Base-by-base conservation (phyloP, 1,140 invertebrate genomes). In the Rhyzopertha dominica region DNA sequence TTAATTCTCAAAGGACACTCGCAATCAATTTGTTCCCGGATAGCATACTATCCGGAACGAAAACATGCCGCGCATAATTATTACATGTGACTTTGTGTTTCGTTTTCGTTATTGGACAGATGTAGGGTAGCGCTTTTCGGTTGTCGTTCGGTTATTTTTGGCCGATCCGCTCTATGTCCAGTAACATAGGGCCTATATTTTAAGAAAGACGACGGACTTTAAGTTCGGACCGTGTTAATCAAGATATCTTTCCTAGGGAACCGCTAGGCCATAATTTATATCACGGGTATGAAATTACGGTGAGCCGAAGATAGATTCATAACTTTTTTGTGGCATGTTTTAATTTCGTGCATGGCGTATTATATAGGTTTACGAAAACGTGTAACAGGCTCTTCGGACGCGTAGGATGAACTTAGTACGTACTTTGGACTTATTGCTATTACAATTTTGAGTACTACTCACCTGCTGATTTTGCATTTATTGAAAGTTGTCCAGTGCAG, bases 21-120 rank as follows among this genome's bases (percentile, higher is more conserved):
- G 38, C 37, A 51, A 52, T 52, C 50, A 52, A 48, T 52, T 52
- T 52, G 45, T 52, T 45, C 34, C 26, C 23, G 42, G 22, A 39
- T 35, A n/a, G n/a, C n/a, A 13, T 49, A 49, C 35, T 49, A 49
- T 31, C 41, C 25, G 24, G 28, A 43, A 39, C 38, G 30, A 49
- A 43, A 49, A 49, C 47, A 44, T 44, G 22, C 26, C 13, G 34
- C 25, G 30, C 35, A 35, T 34, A 25, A 36, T 23, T 16, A 29
- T 26, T 45, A 43, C 23, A 43, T n/a, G n/a, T 28, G 20, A n/a
- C n/a, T n/a, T n/a, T n/a, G n/a, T n/a, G n/a, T n/a, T n/a, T n/a
- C n/a, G n/a, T n/a, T n/a, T n/a, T n/a, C 19, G 31, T 40, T 40
- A 40, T 43, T 43, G 26, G 41, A 43, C 30, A 43, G 30, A 43